phyloP scores from a whole-genome alignment of 2,888 invertebrate genomes.

The Athalia cordata region DNA sequence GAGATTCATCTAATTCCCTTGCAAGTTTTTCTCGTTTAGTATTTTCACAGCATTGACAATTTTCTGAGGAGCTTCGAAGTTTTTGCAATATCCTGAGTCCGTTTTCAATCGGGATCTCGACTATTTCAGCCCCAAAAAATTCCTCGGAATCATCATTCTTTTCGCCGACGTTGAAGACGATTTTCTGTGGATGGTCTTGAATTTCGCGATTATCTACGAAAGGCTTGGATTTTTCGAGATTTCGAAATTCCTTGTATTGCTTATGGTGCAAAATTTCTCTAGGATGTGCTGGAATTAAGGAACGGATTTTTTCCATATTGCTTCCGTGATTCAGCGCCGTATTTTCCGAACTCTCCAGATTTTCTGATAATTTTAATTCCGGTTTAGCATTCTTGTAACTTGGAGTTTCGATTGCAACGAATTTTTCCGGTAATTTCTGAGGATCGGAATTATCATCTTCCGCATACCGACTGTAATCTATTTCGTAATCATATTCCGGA shows the following conservation, averaged over 20 bases:
- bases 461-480: no score
- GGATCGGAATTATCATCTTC: no score
- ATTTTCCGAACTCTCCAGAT: no score
- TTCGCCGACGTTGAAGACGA: not conserved
- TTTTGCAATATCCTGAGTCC: slow-evolving; percentile 3
- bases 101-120: not conserved
- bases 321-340: not conserved
- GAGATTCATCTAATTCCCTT: not conserved
- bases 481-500: no score
- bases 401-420: no score
- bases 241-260: not conserved
- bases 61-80: not conserved
- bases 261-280: slow-evolving; percentile 22
- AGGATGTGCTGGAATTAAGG: not conserved
- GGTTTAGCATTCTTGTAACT: no score
- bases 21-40: not conserved
- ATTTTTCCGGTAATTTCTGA: no score
- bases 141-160: not conserved
- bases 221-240: not conserved
- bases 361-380: no score
- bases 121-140: not conserved
- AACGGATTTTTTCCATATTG: not conserved
- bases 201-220: not conserved
- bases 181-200: not conserved
- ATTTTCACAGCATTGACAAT: not conserved